Evolutionary conservation across 2,797 vertebrate genomes (phyloP), one percentile per base, ranked within the genome.

Genomic region (Catamblyrhynchus diadema): DNA sequence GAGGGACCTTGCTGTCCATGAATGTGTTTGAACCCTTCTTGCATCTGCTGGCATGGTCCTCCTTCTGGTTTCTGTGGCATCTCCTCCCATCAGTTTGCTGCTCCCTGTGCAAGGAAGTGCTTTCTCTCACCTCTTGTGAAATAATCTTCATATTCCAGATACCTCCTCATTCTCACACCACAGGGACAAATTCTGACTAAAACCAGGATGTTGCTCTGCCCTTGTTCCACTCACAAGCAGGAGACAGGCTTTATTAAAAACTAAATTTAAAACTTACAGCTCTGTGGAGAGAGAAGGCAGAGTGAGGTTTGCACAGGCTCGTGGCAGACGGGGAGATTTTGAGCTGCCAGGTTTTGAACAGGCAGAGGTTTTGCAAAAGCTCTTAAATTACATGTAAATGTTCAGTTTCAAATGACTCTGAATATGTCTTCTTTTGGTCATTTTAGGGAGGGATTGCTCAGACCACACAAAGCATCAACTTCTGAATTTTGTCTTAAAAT

Each of bases 61-160:
- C 30, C 51, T 48, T 27, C 20, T 5, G 5, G 17, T 12, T 85
- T 7, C 75, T 47, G 85, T 15, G 78, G 86, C 91, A 81, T 51
- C 73, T 54, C 48, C 47, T 88, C 93, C 69, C 83, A 41, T 41
- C 81, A 66, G 45, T 56, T 94, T 88, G 82, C 66, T 70, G 82
- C 87, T 97, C 70, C 64, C 69, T 42, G 27, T 12, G 22, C 47
- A 30, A 88, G 62, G 59, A 87, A 92, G 39, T 3, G 18, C 53
- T 60, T 53, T 28, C 35, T 87, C 75, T 51, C 70, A 44, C 65
- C 62, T 93, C 57, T 51, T 51, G 32, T 54, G 94, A 74, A 95
- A 86, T 79, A 87, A 67, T 75, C 93, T 94, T 94, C 88, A 27
- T 50, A 78, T 93, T 94, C 93, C 6, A 79, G n/a, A 23, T 69